Evolutionary conservation across 1,140 invertebrate genomes (phyloP), one percentile per base, ranked within the genome.

Genomic region (Carposina sasakii): DNA sequence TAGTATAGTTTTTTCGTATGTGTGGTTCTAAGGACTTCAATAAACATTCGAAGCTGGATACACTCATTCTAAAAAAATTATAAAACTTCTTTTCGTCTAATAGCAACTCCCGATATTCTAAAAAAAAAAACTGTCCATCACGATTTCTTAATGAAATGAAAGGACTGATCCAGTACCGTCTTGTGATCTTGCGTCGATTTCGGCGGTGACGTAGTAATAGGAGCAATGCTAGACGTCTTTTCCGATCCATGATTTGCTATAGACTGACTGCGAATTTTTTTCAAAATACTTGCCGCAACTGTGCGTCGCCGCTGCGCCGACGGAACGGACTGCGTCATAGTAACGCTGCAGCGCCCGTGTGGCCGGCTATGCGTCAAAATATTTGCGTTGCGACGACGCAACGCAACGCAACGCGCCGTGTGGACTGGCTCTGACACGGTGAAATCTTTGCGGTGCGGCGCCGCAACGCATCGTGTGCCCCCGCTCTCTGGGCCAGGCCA

Each of bases 1-100:
- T 56, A 48, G 53, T 58, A 55, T 63, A 63, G 15, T 58, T 36
- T 43, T 63, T 63, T 33, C 41, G 43, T 58, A 56, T 37, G 33
- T 55, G 52, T 57, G 60, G 55, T 45, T 57, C 45, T 52, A 61
- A 41, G 20, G 22, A 17, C 16, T 40, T 40, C 16, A 54, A 39
- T 30, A 54, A 43, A 48, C 24, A 15, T 39, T 40, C 23, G 26
- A 45, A 52, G 15, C 41, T 46, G 34, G 43, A 28, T n/a, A n/a
- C n/a, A n/a, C n/a, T n/a, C n/a, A n/a, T 58, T 57, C 50, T 26
- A 53, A 57, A 57, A 46, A 52, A 52, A 49, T 46, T 55, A 40
- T 49, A 55, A 55, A 52, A 60, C 21, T 16, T 60, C n/a, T 60
- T 54, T 48, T 54, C 51, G 44, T 54, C 47, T 54, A 54, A 54